Conservation (phyloP, 2,113 vertebrate species). For the Nicator chloris region DNA sequence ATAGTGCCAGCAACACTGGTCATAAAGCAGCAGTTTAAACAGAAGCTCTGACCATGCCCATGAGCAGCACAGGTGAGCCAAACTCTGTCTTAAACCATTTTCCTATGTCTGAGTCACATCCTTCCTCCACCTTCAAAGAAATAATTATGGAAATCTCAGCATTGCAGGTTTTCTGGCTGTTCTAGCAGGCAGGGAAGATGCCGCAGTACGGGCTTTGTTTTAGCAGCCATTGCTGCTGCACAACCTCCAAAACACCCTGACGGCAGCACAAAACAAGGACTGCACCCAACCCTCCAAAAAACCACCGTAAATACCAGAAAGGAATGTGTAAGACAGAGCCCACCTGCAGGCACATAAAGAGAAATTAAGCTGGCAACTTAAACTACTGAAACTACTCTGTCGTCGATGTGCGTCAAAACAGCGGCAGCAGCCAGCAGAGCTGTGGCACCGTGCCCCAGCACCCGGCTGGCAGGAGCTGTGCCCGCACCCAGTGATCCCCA, state of each 20-base stretch:
- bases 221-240: background rate
- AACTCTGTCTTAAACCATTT: background rate
- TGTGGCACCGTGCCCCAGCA: background rate
- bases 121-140: background rate
- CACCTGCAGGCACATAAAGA: background rate
- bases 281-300: background rate
- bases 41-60: background rate
- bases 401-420: background rate
- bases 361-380: background rate
- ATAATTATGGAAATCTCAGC: background rate
- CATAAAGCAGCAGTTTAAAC: background rate
- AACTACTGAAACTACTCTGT: accelerated
- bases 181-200: background rate
- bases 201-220: background rate
- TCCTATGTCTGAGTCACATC: background rate
- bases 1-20: accelerated
- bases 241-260: background rate
- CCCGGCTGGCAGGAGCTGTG: accelerated
- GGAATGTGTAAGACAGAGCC: background rate
- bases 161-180: background rate
- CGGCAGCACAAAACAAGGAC: background rate
- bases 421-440: background rate
- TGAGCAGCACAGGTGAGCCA: background rate
- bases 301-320: accelerated
- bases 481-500: background rate